Base-by-base conservation (phyloP, 64 coral and sea anemone species). In the Exaiptasia diaphana region DNA sequence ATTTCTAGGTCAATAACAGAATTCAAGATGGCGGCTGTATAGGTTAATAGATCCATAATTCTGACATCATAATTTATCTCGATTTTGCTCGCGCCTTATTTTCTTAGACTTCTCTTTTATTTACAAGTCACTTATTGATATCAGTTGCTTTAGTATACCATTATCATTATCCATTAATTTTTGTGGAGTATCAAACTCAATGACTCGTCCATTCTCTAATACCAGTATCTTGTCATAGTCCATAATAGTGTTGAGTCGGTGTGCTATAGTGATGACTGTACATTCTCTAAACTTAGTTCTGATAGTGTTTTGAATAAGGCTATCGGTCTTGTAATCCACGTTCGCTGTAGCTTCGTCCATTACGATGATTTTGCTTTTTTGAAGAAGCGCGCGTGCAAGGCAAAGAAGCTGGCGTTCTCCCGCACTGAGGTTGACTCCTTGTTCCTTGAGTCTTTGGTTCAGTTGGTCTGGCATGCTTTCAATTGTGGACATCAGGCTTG, bases 301-400 rank as follows among this genome's bases (percentile, higher is more conserved):
- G 29, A 90, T 90, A 17, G 87, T 90, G 11, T 90, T 56, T 76
- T 90, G 87, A 54, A 90, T 90, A 26, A 82, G 53, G 18, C 57
- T 40, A 46, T 90, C 87, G 4, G 87, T 90, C 53, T 82, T 83
- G 43, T 74, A 75, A 58, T 90, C 87, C 10, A 90, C 87, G 32
- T 90, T 90, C 3, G 87, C 87, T 8, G 87, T 90, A 42, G 87
- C 87, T 54, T 90, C 87, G 36, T 90, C 87, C 70, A 90, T 64
- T 20, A 90, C 59, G 21, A 90, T 83, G 31, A 90, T 83, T 39
- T 83, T 82, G 32, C 78, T 90, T 27, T 46, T 74, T 55, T 82
- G 78, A n/a, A 90, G 67, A 11, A 90, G 12, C 17, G 87, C 87
- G 31, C 87, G 68, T 23, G 87, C 68, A 4, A 90, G 67, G 28